Conservation (phyloP, 1,140 invertebrate genomes). For the Aphelinus certus region DNA sequence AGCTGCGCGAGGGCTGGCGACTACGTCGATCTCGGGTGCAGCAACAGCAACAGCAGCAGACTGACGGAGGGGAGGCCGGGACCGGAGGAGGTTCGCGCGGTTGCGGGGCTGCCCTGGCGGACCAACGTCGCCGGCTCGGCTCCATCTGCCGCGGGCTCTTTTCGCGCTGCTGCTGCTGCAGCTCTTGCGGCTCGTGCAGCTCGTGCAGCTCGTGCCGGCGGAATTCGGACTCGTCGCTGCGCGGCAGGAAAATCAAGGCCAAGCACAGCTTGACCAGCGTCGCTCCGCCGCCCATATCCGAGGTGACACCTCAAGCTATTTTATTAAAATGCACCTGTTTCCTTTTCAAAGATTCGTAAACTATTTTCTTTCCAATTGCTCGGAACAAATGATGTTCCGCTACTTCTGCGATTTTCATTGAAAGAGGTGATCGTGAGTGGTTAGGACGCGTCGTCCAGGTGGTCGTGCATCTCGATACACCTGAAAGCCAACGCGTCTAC, state of each 20-base stretch:
- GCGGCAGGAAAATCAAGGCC: slow-evolving; percentile 56
- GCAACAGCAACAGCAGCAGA: slow-evolving; percentile 56
- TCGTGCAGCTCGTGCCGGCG: slow-evolving; percentile 43
- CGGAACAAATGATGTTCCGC: too few species aligned
- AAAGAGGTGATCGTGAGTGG: too few species aligned
- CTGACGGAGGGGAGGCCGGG: background rate
- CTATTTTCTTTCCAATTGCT: too few species aligned
- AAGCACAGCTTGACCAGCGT: slow-evolving; percentile 64
- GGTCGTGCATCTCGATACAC: too few species aligned
- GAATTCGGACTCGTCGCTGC: slow-evolving; percentile 46
- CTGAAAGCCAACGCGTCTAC: too few species aligned
- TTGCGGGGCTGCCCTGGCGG: slow-evolving; percentile 48
- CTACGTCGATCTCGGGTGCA: slow-evolving; percentile 39
- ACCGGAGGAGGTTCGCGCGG: too few species aligned
- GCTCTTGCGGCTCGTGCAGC: slow-evolving; percentile 31
- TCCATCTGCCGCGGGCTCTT: slow-evolving; percentile 54
- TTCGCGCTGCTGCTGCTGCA: slow-evolving; percentile 46
- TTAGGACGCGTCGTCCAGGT: too few species aligned
- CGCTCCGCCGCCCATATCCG: slow-evolving; percentile 58
- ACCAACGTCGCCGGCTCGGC: slow-evolving; percentile 49
- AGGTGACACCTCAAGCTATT: slow-evolving; percentile 45
- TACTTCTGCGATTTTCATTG: too few species aligned
- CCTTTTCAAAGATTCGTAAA: too few species aligned
- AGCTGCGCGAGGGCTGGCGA: slow-evolving; percentile 43
- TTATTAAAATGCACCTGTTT: too few species aligned